Evolutionary conservation across 1,140 invertebrate genomes (phyloP).

Genomic region (Schlechtendalia chinensis): DNA sequence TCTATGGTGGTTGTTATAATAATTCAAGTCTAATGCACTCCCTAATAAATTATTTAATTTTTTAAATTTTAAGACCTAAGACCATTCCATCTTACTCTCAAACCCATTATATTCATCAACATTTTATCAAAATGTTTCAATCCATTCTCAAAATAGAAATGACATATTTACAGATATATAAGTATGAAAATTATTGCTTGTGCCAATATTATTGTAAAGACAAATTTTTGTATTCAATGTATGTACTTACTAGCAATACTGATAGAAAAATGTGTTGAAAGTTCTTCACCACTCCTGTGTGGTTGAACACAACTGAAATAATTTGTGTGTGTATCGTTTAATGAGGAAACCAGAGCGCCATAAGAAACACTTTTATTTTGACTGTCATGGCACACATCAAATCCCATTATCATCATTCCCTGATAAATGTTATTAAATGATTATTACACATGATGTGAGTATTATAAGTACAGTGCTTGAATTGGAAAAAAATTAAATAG

Average conservation of each 20-base stretch:
- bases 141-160: too few relatives aligned
- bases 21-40: too few relatives aligned
- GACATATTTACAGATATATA: too few relatives aligned
- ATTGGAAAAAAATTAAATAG: too few relatives aligned
- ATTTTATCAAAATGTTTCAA: too few relatives aligned
- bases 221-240: not conserved
- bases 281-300: slow-evolving; percentile 70
- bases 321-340: slow-evolving; percentile 63
- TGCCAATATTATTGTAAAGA: too few relatives aligned
- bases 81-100: too few relatives aligned
- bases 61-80: too few relatives aligned
- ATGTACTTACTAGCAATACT: slow-evolving; percentile 19
- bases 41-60: too few relatives aligned
- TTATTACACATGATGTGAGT: not conserved
- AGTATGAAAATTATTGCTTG: too few relatives aligned
- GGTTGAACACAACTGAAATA: slow-evolving; percentile 71
- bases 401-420: slow-evolving; percentile 78
- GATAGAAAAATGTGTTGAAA: slow-evolving; percentile 62
- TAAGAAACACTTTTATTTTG: slow-evolving; percentile 63
- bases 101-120: too few relatives aligned
- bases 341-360: slow-evolving; percentile 74
- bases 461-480: not conserved
- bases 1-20: too few relatives aligned
- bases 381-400: slow-evolving; percentile 82
- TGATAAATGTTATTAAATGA: slow-evolving; percentile 48